phyloP scores from a whole-genome alignment of 2,797 vertebrate genomes.

The Naso thynnoides region DNA sequence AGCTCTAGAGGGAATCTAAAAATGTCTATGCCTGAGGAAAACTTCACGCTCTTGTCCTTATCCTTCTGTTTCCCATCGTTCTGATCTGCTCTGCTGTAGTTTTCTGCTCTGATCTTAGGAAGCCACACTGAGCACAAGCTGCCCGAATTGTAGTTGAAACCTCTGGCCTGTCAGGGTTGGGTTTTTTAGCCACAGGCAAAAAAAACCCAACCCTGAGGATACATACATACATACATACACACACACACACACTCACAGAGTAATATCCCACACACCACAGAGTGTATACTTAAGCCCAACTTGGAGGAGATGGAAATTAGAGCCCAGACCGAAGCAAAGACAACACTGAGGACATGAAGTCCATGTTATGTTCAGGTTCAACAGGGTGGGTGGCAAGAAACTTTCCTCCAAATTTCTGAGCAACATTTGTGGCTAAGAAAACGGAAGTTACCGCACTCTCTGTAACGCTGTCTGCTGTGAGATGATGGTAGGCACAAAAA shows the following conservation, averaged over 20 bases:
- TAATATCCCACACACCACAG: constrained; percentile 57
- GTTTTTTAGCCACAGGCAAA: constrained; percentile 46
- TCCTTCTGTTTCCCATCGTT: constrained; percentile 1
- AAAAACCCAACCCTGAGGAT: constrained; percentile 48
- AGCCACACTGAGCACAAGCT: constrained; percentile 38
- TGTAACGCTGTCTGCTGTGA: background rate
- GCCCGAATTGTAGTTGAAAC: constrained; percentile 40
- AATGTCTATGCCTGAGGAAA: constrained; percentile 3
- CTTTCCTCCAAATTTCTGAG: constrained; percentile 36
- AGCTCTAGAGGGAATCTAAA: constrained; percentile 1
- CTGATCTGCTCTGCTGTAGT: constrained; percentile 16
- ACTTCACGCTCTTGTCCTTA: background rate
- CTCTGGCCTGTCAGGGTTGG: constrained; percentile 23
- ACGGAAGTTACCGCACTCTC: constrained; percentile 25
- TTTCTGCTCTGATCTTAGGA: constrained; percentile 11
- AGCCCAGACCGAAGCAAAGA: constrained; percentile 59
- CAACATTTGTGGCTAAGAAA: constrained; percentile 56
- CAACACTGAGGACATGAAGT: constrained; percentile 58
- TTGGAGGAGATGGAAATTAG: constrained; percentile 64
- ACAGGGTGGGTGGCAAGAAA: constrained; percentile 68
- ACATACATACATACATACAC: constrained; percentile 4
- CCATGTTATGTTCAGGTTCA: constrained; percentile 56
- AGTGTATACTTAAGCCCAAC: constrained; percentile 59
- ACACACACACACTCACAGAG: constrained; percentile 29
- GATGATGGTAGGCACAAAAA: constrained; percentile 9